These are phyloP conservation scores for Mamestra brassicae DNA, from an alignment of 2,888 invertebrate genomes.

Conservation along the genomic window DNA sequence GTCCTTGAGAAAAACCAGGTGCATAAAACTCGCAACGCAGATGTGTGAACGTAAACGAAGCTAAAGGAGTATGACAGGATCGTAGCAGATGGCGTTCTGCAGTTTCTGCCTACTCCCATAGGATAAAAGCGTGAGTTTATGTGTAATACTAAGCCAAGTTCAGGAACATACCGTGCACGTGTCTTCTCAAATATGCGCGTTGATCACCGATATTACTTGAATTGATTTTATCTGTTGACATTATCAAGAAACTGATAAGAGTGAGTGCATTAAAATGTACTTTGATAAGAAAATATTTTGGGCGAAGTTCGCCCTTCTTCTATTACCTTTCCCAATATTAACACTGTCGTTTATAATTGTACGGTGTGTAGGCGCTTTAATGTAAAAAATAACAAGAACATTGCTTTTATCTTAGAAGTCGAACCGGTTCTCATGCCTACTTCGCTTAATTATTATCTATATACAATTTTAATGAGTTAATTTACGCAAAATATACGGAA, in stretches of 20 bases:
- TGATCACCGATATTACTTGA: background rate
- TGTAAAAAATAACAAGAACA: conserved; percentile 4
- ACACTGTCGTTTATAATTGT: background rate
- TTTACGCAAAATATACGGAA: conserved; percentile 24
- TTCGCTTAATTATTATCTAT: conserved; percentile 11
- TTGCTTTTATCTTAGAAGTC: background rate
- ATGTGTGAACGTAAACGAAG: too few relatives aligned
- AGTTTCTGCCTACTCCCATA: too few relatives aligned
- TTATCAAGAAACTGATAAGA: conserved; percentile 2
- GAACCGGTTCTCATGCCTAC: conserved; percentile 3
- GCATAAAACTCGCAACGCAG: too few relatives aligned
- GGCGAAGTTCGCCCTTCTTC: background rate
- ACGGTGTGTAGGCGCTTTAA: background rate
- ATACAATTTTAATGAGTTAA: conserved; percentile 1
- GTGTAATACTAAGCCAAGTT: too few relatives aligned
- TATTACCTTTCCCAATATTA: background rate
- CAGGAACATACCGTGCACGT: background rate
- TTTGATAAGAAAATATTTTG: background rate
- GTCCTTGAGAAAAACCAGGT: too few relatives aligned
- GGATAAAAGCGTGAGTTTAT: too few relatives aligned
- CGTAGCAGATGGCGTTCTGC: too few relatives aligned
- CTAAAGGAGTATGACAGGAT: too few relatives aligned
- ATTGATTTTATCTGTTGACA: background rate
- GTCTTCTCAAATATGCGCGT: background rate
- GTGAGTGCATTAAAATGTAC: background rate